Evolutionary conservation across 2,888 invertebrate species (phyloP), one percentile per base, ranked within the genome.

Genomic region (Pollenia angustigena): DNA sequence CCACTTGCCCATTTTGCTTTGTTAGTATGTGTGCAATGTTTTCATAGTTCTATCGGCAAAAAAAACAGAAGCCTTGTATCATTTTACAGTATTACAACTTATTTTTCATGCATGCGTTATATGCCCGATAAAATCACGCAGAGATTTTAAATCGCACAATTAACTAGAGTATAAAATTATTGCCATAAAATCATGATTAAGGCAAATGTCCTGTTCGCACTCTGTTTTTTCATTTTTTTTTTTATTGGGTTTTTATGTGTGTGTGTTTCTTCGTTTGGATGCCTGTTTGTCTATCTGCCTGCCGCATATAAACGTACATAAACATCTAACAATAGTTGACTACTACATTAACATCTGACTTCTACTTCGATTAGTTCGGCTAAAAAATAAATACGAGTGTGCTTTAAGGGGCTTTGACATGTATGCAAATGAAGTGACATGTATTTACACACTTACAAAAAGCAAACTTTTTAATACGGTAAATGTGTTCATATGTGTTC

Each of bases 111-210:
- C 42, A 40, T 42, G 60, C 60, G 60, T 60, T 40, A 60, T 40
- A 60, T 60, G 42, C 12, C 60, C 12, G 60, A 60, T 60, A 60
- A 18, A 60, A 60, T 60, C 60, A n/a, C n/a, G 23, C 42, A 64
- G 16, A 64, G 16, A 64, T 64, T 64, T 64, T 64, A 11, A 64
- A 44, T 64, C 44, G 42, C 42, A 64, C 62, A 64, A 64, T 64
- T 44, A 64, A 44, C 62, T 64, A 16, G 42, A 64, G 62, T 44
- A 16, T 11, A 64, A 44, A 64, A 18, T 64, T 42, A 44, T 64
- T 44, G 44, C 44, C 16, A 64, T 64, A 44, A 64, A 44, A 64
- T 64, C 11, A n/a, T 64, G 44, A 44, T 64, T 44, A 44, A n/a
- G 42, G 7, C 44, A 64, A 44, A 44, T 64, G 12, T 64, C 62